Conservation (phyloP, 2,888 invertebrate species). For the Lapara coniferarum region DNA sequence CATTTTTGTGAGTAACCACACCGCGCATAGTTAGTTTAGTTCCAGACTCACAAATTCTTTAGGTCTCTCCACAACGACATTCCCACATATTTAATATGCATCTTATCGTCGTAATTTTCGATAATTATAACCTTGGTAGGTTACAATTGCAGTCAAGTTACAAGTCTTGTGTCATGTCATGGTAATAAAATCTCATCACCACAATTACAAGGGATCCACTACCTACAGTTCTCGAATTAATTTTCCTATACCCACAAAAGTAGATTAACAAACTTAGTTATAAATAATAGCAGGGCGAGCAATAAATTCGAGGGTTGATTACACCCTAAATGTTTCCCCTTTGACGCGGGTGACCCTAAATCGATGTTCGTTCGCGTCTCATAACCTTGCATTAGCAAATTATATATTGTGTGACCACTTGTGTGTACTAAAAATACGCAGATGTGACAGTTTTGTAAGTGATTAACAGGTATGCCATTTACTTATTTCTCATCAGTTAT, state of each 20-base stretch:
- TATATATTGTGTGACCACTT: conserved; percentile 46
- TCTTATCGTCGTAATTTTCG: too few relatives aligned
- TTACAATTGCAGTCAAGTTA: too few relatives aligned
- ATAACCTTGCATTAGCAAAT: conserved; percentile 55
- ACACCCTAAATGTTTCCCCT: conserved; percentile 23
- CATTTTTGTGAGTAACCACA: too few relatives aligned
- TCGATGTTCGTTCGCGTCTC: conserved; percentile 48
- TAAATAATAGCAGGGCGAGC: conserved; percentile 35
- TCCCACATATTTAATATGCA: too few relatives aligned
- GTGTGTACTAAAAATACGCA: neutral
- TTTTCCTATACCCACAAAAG: neutral
- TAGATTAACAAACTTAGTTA: conserved; percentile 19
- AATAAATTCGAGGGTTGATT: conserved; percentile 33
- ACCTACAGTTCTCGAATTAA: neutral
- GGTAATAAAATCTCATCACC: too few relatives aligned
- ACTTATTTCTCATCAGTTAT: too few relatives aligned
- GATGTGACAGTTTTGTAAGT: neutral
- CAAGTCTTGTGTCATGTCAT: too few relatives aligned
- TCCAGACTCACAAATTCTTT: too few relatives aligned
- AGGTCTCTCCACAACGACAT: too few relatives aligned
- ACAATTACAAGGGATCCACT: neutral
- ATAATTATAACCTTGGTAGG: too few relatives aligned
- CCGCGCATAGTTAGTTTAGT: too few relatives aligned
- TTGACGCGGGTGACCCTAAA: conserved; percentile 43
- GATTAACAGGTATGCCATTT: too few relatives aligned